Conservation (phyloP, 2,797 vertebrate species). For the Chaenodraco wilsoni region DNA sequence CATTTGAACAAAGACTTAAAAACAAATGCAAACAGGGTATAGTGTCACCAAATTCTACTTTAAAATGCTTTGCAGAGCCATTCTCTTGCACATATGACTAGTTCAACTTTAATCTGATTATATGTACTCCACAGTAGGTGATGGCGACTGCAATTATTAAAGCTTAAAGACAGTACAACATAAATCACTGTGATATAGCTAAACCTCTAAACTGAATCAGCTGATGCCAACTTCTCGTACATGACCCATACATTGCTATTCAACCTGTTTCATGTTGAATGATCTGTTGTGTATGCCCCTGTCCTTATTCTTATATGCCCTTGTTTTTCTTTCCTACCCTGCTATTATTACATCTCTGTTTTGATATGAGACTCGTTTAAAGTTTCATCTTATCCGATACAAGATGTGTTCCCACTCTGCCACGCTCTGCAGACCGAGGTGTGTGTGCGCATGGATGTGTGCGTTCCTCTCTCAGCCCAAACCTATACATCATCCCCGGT, state of each 20-base stretch:
- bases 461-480: conserved; percentile 35
- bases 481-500: conserved; percentile 70
- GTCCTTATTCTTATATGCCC: neutral
- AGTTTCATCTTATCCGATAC: conserved; percentile 57
- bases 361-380: conserved; percentile 43
- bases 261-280: conserved; percentile 33
- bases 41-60: no score
- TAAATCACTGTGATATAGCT: no score
- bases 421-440: conserved; percentile 36
- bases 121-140: neutral
- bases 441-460: conserved; percentile 22
- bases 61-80: no score
- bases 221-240: neutral
- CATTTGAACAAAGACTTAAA: neutral
- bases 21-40: no score
- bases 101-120: neutral
- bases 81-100: neutral
- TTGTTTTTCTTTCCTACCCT: neutral
- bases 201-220: neutral
- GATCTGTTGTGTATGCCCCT: conserved; percentile 15
- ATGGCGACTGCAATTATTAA: no score
- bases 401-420: conserved; percentile 18
- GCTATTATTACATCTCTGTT: neutral
- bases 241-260: conserved; percentile 18
- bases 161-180: neutral